Base-by-base conservation (phyloP, 1,140 invertebrate genomes). In the Monomorium pharaonis region DNA sequence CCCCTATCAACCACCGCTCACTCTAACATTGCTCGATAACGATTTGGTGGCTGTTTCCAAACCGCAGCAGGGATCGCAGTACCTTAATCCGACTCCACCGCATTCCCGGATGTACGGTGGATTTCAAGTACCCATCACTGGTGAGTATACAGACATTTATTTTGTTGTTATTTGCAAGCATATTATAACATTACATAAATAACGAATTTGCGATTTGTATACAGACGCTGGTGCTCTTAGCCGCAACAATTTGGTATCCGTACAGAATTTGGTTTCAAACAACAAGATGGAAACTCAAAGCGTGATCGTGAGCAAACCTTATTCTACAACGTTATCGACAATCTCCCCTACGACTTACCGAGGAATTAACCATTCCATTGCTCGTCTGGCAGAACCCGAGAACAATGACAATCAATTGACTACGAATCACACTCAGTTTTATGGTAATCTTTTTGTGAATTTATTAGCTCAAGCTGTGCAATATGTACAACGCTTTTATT, bases 231-330 rank as follows among this genome's bases (percentile, higher is more conserved):
- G 90, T 21, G 86, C 90, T 44, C 85, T 89, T 62, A 91, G 89
- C 83, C 90, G 93, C 27, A 94, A 93, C 91, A 83, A 83, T n/a
- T 81, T 65, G 18, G 91, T 94, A 92, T 88, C 94, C 21, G 85
- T 94, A 42, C 94, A 94, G 58, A 94, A 86, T 92, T 92, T 94
- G 92, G 91, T 92, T 89, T 88, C 93, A 88, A 85, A 89, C 80
- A 91, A 91, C 70, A 94, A 95, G 89, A 90, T 93, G 58, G 94
- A 95, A 87, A 89, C 92, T 0, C 95, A 94, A 62, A 95, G 95
- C 89, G 95, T 96, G 33, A 96, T 96, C 83, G 95, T 96, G 42
- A 95, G 93, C 84, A 95, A 96, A 88, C 91, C 94, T 30, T 94
- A 94, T 63, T 76, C 92, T 9, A 88, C 63, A 47, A 0, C 63